A percentile compares a stretch with the other conserved stretches of the same genome.
Evolutionary conservation across 2,797 vertebrate species (phyloP).

Genomic region (Nannoperca australis): DNA sequence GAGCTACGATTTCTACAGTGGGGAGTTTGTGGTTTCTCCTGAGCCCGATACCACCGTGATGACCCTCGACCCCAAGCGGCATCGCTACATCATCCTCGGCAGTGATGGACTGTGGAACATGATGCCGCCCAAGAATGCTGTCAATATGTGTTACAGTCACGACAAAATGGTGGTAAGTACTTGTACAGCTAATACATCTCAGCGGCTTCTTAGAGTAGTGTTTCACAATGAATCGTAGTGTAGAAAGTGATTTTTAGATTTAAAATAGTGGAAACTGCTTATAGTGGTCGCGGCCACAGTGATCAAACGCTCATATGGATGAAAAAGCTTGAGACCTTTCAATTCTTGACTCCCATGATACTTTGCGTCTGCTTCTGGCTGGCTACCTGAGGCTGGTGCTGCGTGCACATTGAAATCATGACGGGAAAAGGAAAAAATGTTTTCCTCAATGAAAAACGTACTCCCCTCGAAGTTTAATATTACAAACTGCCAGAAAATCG

Average conservation of each 20-base stretch:
- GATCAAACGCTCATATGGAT: no score
- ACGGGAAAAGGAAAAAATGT: no score
- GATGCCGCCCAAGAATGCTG: conserved; percentile 96
- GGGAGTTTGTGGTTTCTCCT: conserved; percentile 98
- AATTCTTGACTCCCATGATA: no score
- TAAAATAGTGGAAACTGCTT: background rate
- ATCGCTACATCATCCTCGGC: conserved; percentile 96
- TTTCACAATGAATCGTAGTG: background rate
- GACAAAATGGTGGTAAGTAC: conserved; percentile 92
- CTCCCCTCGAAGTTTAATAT: no score
- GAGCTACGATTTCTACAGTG: conserved; percentile 99
- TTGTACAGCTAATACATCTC: background rate
- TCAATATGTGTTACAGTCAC: conserved; percentile 95
- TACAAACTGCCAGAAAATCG: no score
- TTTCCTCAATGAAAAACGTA: no score
- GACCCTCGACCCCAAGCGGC: conserved; percentile 92
- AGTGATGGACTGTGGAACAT: conserved; percentile 99
- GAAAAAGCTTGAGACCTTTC: no score
- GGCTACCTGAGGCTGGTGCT: no score
- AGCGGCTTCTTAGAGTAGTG: background rate
- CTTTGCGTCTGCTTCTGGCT: no score
- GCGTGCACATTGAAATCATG: no score
- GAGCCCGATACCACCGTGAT: conserved; percentile 97
- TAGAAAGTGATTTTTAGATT: background rate
- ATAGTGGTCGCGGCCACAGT: no score